phyloP scores from a whole-genome alignment of 1,140 invertebrate species.

The Druon quercuslanigerum region DNA sequence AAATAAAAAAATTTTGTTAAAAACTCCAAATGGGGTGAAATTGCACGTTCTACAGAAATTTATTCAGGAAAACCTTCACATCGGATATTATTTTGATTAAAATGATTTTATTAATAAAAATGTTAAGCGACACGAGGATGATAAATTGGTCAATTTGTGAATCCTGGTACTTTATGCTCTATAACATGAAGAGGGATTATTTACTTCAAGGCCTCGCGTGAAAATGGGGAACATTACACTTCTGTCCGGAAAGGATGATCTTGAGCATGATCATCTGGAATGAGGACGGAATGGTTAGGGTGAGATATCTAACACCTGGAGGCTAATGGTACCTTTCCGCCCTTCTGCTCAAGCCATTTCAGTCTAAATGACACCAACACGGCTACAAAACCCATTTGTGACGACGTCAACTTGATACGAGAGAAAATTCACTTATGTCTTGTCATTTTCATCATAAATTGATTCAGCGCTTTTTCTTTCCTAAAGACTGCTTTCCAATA shows the following conservation, averaged over 20 bases:
- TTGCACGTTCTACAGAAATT: too few relatives aligned
- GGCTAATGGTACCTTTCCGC: slow-evolving; percentile 56
- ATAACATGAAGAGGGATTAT: slow-evolving; percentile 51
- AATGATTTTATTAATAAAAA: too few relatives aligned
- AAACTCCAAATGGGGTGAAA: too few relatives aligned
- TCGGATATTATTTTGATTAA: too few relatives aligned
- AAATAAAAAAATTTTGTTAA: too few relatives aligned
- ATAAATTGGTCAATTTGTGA: neutral
- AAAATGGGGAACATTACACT: slow-evolving; percentile 42
- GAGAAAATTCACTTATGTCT: slow-evolving; percentile 12
- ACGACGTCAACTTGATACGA: slow-evolving; percentile 35
- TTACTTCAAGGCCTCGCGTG: slow-evolving; percentile 35
- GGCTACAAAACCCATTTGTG: slow-evolving; percentile 54
- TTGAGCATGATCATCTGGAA: slow-evolving; percentile 54
- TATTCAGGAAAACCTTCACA: too few relatives aligned
- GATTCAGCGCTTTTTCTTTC: slow-evolving; percentile 1
- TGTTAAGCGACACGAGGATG: neutral
- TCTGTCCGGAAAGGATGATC: slow-evolving; percentile 50
- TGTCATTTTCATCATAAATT: slow-evolving; percentile 20
- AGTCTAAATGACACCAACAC: slow-evolving; percentile 42
- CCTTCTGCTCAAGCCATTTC: slow-evolving; percentile 30
- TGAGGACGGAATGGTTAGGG: slow-evolving; percentile 45
- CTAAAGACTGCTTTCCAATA: neutral
- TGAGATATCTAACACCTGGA: slow-evolving; percentile 66
- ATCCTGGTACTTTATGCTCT: neutral